Evolutionary conservation across 2,797 vertebrate genomes (phyloP).

Genomic region (Acanthurus lineatus): DNA sequence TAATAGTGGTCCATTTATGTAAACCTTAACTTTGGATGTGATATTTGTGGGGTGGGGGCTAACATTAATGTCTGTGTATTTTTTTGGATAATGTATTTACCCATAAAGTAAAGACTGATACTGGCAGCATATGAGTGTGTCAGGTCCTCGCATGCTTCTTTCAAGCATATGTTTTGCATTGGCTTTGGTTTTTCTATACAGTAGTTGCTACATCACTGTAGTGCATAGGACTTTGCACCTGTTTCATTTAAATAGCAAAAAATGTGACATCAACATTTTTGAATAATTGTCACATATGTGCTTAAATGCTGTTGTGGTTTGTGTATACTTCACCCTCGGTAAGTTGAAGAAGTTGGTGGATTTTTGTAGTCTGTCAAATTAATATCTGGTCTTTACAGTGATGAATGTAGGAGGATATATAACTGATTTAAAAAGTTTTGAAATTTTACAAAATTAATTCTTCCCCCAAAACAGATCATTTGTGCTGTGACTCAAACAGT

Average conservation of each 20-base stretch:
- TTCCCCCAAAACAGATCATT: background rate
- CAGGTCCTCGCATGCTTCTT: conserved; percentile 44
- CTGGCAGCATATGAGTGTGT: conserved; percentile 31
- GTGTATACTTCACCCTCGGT: background rate
- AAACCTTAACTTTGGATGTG: conserved; percentile 8
- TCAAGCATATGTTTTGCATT: conserved; percentile 60
- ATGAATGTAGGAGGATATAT: conserved; percentile 8
- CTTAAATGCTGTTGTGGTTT: background rate
- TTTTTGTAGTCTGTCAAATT: conserved; percentile 19
- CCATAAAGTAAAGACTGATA: conserved; percentile 31
- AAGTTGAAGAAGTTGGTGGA: background rate
- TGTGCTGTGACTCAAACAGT: conserved; percentile 6
- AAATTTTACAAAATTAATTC: background rate
- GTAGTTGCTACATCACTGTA: conserved; percentile 27
- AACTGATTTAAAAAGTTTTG: conserved; percentile 3
- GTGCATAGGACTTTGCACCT: conserved; percentile 42
- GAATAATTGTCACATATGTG: conserved; percentile 11
- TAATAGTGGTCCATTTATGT: conserved; percentile 5
- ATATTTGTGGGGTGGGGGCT: background rate
- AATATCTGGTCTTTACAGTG: conserved; percentile 19
- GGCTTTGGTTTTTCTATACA: conserved; percentile 50
- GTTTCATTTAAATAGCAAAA: conserved; percentile 8
- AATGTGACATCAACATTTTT: background rate
- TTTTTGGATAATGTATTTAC: conserved; percentile 34
- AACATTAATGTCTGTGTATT: background rate